Conservation (phyloP, 2,113 vertebrate species). For the Gallinago jamesoni region DNA sequence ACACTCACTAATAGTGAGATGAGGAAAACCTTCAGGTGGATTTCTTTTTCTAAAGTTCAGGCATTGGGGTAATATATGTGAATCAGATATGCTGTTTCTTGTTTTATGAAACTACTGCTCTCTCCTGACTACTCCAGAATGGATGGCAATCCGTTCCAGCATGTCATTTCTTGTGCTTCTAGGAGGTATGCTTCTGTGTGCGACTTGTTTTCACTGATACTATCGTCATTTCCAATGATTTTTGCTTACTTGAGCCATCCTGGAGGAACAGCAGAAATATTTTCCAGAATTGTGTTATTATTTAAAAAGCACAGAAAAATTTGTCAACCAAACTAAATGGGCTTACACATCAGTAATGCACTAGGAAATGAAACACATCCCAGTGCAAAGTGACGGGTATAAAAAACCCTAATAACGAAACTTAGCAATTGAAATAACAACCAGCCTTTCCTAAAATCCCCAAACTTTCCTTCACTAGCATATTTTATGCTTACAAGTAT, state of each 20-base stretch:
- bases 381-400: not conserved
- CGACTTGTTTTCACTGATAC: not conserved
- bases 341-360: not conserved
- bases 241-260: not conserved
- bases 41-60: not conserved
- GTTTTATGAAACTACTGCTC: not conserved
- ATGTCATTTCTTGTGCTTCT: not conserved
- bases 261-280: not conserved
- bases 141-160: not conserved
- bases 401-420: not conserved
- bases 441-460: not conserved
- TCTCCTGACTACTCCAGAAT: not conserved
- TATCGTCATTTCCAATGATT: not conserved
- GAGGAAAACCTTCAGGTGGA: not conserved
- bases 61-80: not conserved
- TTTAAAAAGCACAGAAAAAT: not conserved
- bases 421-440: not conserved
- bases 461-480: not conserved
- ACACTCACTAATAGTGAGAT: accelerated
- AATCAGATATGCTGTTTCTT: not conserved
- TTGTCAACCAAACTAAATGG: not conserved
- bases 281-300: not conserved
- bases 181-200: not conserved
- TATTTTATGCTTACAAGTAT: not conserved
- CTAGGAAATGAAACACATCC: not conserved